phyloP scores from a whole-genome alignment of 2,888 invertebrate genomes.

The Neuroscelio doddi region DNA sequence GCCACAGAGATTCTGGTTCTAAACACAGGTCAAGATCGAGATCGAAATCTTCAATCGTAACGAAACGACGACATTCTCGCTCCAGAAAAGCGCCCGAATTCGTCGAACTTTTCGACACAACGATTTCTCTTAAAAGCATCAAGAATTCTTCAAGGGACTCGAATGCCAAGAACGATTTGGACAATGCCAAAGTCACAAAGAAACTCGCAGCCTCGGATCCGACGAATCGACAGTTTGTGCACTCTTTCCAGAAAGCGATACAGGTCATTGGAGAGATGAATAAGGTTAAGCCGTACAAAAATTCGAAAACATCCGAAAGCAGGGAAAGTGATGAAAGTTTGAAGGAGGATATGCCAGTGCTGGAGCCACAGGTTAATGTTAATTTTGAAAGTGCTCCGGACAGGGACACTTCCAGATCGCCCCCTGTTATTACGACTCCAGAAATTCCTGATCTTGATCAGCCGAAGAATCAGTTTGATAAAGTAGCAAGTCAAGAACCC shows the following conservation, averaged over 20 bases:
- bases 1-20: background rate
- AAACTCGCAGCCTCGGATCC: conserved; percentile 18
- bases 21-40: conserved; percentile 14
- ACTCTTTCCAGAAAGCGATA: conserved; percentile 28
- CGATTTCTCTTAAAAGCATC: conserved; percentile 36
- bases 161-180: background rate
- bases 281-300: conserved; percentile 46
- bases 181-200: conserved; percentile 21
- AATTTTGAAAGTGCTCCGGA: conserved; percentile 52
- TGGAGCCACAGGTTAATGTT: conserved; percentile 58
- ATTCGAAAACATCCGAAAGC: conserved; percentile 40
- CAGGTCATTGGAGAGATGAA: conserved; percentile 20
- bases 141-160: conserved; percentile 18
- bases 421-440: conserved; percentile 66
- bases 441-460: conserved; percentile 41
- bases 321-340: conserved; percentile 10
- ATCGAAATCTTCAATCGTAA: too few relatives aligned
- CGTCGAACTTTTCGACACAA: background rate
- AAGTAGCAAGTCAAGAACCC: conserved; percentile 42
- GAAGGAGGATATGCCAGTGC: conserved; percentile 62
- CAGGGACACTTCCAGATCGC: conserved; percentile 64
- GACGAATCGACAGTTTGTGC: conserved; percentile 19
- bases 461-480: conserved; percentile 34
- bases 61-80: too few relatives aligned
- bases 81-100: too few relatives aligned